phyloP scores from a whole-genome alignment of 2,797 vertebrate genomes.

The Pristis pectinata region DNA sequence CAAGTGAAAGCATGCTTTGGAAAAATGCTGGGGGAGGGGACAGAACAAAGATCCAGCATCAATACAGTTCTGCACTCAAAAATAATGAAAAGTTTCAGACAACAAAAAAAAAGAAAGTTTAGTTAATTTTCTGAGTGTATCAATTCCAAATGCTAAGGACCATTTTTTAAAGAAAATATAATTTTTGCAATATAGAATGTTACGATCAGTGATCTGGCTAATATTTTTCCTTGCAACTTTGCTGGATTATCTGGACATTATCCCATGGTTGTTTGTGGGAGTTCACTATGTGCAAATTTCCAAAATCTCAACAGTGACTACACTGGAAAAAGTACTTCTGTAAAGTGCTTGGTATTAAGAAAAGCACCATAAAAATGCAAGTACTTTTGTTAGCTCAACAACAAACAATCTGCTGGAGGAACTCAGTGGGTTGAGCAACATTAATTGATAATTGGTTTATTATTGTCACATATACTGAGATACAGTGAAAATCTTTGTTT shows the following conservation, averaged over 20 bases:
- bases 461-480: no score
- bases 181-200: background rate
- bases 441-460: no score
- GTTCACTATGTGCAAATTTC: background rate
- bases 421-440: no score
- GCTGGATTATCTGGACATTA: background rate
- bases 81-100: background rate
- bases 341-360: background rate
- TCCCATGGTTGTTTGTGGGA: background rate
- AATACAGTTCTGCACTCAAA: background rate
- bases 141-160: no score
- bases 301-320: background rate
- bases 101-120: background rate
- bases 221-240: background rate
- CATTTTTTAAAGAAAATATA: background rate
- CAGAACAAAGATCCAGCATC: background rate
- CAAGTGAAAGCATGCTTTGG: background rate
- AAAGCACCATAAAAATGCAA: background rate
- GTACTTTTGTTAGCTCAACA: background rate
- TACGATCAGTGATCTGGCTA: background rate
- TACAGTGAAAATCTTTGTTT: no score
- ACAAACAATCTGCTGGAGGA: no score
- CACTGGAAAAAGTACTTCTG: background rate
- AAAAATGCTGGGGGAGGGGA: background rate
- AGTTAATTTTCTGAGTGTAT: background rate